A percentile compares a stretch with the other conserved stretches of the same genome.
Evolutionary conservation across 1,140 invertebrate genomes (phyloP).

Genomic region (Tribolium madens): DNA sequence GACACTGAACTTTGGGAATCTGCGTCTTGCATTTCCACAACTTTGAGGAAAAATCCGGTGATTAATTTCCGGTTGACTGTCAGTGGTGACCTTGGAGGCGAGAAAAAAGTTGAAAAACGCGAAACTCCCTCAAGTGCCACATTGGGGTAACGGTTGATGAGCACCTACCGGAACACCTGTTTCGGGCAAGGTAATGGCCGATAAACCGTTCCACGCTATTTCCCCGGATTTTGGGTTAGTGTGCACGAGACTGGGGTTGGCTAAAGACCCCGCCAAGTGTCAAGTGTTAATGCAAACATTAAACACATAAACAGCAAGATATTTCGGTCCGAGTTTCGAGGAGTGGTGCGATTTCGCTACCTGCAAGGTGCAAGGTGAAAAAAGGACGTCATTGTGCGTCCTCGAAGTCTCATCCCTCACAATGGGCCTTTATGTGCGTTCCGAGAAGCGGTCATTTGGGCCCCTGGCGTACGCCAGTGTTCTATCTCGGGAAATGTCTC

Average conservation of each 20-base stretch:
- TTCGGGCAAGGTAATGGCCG: neutral
- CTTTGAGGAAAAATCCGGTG: conserved; percentile 3
- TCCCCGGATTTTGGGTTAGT: conserved; percentile 19
- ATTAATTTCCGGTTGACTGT: neutral
- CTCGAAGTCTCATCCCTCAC: neutral
- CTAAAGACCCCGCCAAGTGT: too few species aligned
- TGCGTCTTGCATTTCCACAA: conserved; percentile 8
- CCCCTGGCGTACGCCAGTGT: neutral
- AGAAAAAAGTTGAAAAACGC: neutral
- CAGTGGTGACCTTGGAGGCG: neutral
- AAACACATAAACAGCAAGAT: conserved; percentile 12
- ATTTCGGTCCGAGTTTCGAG: conserved; percentile 11
- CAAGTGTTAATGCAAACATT: conserved; percentile 30
- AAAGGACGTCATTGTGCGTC: conserved; percentile 31
- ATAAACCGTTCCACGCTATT: conserved; percentile 15
- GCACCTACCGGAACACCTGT: conserved; percentile 23
- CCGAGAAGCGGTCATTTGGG: neutral
- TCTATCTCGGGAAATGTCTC: conserved; percentile 11
- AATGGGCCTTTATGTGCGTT: conserved; percentile 6
- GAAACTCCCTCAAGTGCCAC: neutral
- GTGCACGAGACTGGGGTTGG: too few species aligned
- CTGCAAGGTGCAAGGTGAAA: conserved; percentile 36
- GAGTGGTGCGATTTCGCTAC: conserved; percentile 26
- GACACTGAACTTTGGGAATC: conserved; percentile 31
- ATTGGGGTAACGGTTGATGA: conserved; percentile 8